Percentiles rank a stretch among this genome's conserved stretches.
Evolutionary conservation across 2,113 vertebrate species (phyloP).

Genomic region (Lichenostomus cassidix): DNA sequence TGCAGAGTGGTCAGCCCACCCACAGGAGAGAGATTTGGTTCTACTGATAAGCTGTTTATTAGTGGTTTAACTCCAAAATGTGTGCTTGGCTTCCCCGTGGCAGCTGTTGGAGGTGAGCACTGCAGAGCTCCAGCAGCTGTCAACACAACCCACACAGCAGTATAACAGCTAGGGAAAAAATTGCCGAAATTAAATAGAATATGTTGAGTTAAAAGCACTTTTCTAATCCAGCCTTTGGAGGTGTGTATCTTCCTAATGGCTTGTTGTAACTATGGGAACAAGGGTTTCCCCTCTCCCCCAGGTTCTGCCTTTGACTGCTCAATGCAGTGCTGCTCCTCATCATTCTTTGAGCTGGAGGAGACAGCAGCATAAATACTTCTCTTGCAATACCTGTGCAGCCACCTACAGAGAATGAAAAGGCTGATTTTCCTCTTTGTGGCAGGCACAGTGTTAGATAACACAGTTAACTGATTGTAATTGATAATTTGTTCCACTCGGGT

Average conservation of each 20-base stretch:
- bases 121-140: neutral
- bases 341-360: conserved; percentile 35
- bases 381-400: neutral
- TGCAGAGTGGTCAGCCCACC: neutral
- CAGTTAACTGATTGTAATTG: conserved; percentile 56
- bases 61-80: neutral
- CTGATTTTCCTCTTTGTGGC: conserved; percentile 32
- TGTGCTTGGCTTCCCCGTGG: neutral
- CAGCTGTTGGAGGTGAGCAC: neutral
- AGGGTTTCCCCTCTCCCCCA: conserved; percentile 30
- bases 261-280: conserved; percentile 71
- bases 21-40: neutral
- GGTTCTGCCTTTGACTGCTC: conserved; percentile 61
- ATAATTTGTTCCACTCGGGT: conserved; percentile 49
- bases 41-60: neutral
- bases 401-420: conserved; percentile 45
- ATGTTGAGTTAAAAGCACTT: conserved; percentile 21
- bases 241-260: neutral
- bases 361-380: conserved; percentile 11
- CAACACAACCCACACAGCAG: neutral
- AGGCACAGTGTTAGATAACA: conserved; percentile 30
- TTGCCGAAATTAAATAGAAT: conserved; percentile 12
- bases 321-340: neutral
- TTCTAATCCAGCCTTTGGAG: neutral
- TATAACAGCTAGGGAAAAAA: neutral